phyloP scores from a whole-genome alignment of 2,888 invertebrate species.

The Hydriomena furcata region DNA sequence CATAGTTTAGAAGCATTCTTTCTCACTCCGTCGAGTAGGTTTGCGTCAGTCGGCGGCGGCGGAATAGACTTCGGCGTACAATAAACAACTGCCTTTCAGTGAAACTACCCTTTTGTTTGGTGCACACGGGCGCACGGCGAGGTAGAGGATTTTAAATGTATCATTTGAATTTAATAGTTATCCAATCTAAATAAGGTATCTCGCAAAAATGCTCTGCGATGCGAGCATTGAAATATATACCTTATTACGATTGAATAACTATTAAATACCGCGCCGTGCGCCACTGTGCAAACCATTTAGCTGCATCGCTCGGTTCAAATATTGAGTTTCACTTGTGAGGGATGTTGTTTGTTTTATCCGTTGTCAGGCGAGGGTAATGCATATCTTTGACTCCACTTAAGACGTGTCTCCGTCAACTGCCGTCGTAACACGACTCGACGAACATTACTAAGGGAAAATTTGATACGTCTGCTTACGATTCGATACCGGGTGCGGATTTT shows the following conservation, averaged over 20 bases:
- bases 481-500: conserved; percentile 46
- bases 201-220: no score
- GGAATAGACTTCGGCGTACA: conserved; percentile 3
- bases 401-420: neutral
- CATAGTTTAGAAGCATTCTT: neutral
- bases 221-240: no score
- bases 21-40: conserved; percentile 8
- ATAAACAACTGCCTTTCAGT: neutral
- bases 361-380: conserved; percentile 55
- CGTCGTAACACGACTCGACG: conserved; percentile 49
- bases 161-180: no score
- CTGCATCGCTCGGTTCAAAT: no score
- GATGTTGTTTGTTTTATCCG: neutral
- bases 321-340: neutral
- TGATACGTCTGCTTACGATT: conserved; percentile 62
- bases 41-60: conserved; percentile 23
- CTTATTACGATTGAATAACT: no score
- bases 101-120: conserved; percentile 4
- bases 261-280: no score
- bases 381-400: conserved; percentile 70
- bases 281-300: no score
- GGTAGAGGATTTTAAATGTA: no score
- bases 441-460: conserved; percentile 82
- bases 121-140: no score
- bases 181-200: no score